Evolutionary conservation across 2,797 vertebrate genomes (phyloP).

Genomic region (Megalops cyprinoides): DNA sequence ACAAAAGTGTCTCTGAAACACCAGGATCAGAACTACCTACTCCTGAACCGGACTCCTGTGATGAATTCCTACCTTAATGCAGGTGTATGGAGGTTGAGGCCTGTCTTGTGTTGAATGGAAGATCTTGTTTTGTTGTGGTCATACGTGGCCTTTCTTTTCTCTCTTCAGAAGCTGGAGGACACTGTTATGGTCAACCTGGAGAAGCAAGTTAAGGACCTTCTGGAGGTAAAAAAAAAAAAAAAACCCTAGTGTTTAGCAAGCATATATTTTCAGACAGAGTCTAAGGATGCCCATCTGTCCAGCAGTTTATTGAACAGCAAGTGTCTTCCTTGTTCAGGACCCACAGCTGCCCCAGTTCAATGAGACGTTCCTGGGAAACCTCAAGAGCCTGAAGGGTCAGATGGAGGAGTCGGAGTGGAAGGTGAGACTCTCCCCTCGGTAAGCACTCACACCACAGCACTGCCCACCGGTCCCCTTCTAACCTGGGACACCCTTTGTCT

Average conservation of each 20-base stretch:
- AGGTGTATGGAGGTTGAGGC: no score
- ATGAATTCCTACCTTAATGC: no score
- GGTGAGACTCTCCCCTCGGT: conserved; percentile 53
- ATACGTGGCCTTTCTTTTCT: conserved; percentile 18
- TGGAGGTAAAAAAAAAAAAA: conserved; percentile 79
- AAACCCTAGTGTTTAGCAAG: no score
- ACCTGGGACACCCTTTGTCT: neutral
- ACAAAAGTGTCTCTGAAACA: no score
- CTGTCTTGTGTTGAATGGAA: no score
- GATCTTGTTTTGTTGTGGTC: no score
- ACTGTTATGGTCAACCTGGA: conserved; percentile 64
- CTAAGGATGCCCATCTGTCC: no score
- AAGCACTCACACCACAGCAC: neutral
- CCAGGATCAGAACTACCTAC: no score
- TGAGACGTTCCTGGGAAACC: conserved; percentile 60
- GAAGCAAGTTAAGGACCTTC: conserved; percentile 79
- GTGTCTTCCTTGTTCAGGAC: neutral
- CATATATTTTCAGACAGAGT: no score
- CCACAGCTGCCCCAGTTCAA: conserved; percentile 65
- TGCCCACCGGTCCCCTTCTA: neutral
- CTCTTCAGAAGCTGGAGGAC: conserved; percentile 58
- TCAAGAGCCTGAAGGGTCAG: conserved; percentile 59
- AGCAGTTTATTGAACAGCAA: no score
- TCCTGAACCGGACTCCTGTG: no score
- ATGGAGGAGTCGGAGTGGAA: conserved; percentile 65